phyloP scores from a whole-genome alignment of 2,797 vertebrate species.

The Octomys mimax region DNA sequence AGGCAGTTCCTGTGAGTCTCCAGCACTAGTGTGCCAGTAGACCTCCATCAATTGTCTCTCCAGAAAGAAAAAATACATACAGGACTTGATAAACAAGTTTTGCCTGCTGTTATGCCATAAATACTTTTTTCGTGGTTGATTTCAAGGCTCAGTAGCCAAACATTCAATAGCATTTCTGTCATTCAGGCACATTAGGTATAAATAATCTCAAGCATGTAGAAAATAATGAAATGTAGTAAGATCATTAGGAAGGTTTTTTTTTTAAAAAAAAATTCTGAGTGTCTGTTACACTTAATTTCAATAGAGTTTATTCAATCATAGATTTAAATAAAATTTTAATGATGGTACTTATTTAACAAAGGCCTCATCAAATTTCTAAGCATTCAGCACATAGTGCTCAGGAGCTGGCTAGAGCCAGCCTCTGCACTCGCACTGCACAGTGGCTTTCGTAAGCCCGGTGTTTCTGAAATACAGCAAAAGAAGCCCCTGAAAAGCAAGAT shows the following conservation, averaged over 20 bases:
- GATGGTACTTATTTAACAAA: conserved; percentile 45
- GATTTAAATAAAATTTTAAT: conserved; percentile 64
- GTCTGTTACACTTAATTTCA: conserved; percentile 38
- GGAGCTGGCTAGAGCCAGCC: background rate
- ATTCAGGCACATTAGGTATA: background rate
- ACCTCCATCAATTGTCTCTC: background rate
- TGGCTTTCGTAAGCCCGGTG: background rate
- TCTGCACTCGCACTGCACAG: background rate
- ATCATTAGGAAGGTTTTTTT: background rate
- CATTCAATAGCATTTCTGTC: background rate
- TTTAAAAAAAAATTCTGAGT: background rate
- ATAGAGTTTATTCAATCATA: conserved; percentile 5
- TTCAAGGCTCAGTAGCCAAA: background rate
- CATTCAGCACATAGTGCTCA: background rate
- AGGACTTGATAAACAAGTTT: background rate
- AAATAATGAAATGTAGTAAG: background rate
- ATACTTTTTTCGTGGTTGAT: background rate
- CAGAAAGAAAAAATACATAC: background rate
- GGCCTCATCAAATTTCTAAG: conserved; percentile 39
- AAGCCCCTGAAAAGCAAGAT: background rate
- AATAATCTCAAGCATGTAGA: background rate
- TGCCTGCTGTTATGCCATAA: background rate
- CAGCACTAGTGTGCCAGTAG: background rate
- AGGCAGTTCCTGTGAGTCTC: background rate
- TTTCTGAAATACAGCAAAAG: background rate